Percentiles rank a stretch among this genome's conserved stretches.
These are phyloP conservation scores for Rotaria socialis DNA, from an alignment of 2,888 invertebrate species.

Conservation along the genomic window DNA sequence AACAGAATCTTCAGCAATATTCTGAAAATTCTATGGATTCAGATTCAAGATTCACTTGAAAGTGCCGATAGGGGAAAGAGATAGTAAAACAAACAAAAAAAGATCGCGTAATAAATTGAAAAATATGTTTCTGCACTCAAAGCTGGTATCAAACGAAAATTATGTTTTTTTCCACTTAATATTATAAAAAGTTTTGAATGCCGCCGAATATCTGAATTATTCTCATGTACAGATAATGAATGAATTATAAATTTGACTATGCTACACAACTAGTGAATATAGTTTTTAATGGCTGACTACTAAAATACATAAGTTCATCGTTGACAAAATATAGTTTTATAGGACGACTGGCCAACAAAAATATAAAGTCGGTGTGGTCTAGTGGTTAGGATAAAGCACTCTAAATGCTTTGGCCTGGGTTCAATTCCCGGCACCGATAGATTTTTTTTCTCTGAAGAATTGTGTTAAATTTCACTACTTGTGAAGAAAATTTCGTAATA, in stretches of 20 bases:
- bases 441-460: not conserved
- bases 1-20: too few relatives aligned
- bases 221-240: not conserved
- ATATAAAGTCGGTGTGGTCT: not conserved
- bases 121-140: too few relatives aligned
- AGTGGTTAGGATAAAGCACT: constrained; percentile 25
- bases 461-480: not conserved
- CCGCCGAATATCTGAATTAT: not conserved
- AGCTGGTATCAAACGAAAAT: too few relatives aligned
- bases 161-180: too few relatives aligned
- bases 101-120: too few relatives aligned
- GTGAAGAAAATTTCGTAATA: not conserved
- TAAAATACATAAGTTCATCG: not conserved
- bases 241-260: not conserved
- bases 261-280: not conserved
- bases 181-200: too few relatives aligned
- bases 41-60: too few relatives aligned
- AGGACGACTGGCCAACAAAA: not conserved
- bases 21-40: too few relatives aligned
- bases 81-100: too few relatives aligned
- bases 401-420: constrained; percentile 5
- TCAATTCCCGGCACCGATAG: constrained; percentile 24
- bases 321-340: not conserved
- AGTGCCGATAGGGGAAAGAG: too few relatives aligned
- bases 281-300: not conserved